phyloP scores from a whole-genome alignment of 2,113 vertebrate genomes.

The Eidolon helvum region DNA sequence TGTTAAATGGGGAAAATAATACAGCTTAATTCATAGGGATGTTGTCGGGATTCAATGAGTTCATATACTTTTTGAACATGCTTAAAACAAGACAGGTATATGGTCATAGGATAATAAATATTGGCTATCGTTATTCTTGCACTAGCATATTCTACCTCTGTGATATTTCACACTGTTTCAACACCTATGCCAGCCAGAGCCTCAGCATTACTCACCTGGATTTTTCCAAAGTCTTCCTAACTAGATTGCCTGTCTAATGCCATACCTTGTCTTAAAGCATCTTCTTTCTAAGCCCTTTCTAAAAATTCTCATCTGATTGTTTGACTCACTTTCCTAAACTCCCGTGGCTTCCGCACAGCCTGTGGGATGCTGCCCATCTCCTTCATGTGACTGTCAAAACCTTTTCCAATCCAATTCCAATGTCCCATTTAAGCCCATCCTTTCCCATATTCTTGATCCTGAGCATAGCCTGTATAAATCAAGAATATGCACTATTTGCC shows the following conservation, averaged over 20 bases:
- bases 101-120: not conserved
- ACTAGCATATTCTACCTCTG: not conserved
- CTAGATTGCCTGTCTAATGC: not conserved
- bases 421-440: not conserved
- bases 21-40: not conserved
- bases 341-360: not conserved
- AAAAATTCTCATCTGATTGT: not conserved
- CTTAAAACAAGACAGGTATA: not conserved
- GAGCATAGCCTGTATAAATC: not conserved
- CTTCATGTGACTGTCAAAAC: not conserved
- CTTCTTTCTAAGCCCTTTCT: not conserved
- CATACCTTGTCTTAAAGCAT: not conserved
- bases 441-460: not conserved
- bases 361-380: not conserved
- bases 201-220: not conserved
- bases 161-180: not conserved
- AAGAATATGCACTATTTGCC: not conserved
- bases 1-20: not conserved
- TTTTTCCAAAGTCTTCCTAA: not conserved
- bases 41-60: not conserved
- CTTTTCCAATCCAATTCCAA: not conserved
- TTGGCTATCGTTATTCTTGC: not conserved
- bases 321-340: not conserved
- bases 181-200: not conserved
- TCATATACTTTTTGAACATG: not conserved